Conservation (phyloP, 1,140 invertebrate genomes). For the Orius insidiosus region DNA sequence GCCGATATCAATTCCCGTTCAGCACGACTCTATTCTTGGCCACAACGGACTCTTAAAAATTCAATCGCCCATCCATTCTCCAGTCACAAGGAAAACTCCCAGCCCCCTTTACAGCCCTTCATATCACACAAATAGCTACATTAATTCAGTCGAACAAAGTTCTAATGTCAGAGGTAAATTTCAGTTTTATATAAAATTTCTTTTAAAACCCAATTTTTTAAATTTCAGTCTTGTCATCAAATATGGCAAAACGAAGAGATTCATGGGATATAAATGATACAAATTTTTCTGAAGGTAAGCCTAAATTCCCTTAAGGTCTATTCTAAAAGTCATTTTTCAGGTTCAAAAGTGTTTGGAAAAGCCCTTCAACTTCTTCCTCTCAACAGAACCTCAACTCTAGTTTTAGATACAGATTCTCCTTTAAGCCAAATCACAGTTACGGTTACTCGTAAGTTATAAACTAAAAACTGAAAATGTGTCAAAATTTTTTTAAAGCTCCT, state of each 20-base stretch:
- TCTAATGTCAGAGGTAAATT: slow-evolving; percentile 39
- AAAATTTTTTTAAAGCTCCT: slow-evolving; percentile 20
- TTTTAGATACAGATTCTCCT: slow-evolving; percentile 31
- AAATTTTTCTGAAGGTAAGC: slow-evolving; percentile 13
- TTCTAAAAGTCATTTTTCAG: slow-evolving; percentile 8
- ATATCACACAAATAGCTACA: slow-evolving; percentile 21
- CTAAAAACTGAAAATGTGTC: background rate
- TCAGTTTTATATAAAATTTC: slow-evolving; percentile 13
- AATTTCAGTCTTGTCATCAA: slow-evolving; percentile 41
- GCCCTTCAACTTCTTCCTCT: slow-evolving; percentile 44
- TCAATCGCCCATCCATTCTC: slow-evolving; percentile 16
- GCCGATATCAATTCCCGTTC: slow-evolving; percentile 13
- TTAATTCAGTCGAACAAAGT: slow-evolving; percentile 33
- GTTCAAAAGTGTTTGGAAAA: slow-evolving; percentile 35
- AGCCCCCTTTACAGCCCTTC: slow-evolving; percentile 15
- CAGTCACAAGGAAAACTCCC: slow-evolving; percentile 13
- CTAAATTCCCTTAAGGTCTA: background rate
- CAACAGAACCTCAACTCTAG: slow-evolving; percentile 39
- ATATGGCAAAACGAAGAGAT: slow-evolving; percentile 41
- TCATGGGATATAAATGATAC: slow-evolving; percentile 42
- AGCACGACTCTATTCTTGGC: slow-evolving; percentile 1
- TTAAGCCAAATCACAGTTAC: slow-evolving; percentile 33
- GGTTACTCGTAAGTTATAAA: slow-evolving; percentile 29
- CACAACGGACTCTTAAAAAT: slow-evolving; percentile 14
- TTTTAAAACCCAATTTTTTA: too few relatives aligned